Conservation (phyloP, 2,113 vertebrate genomes). For the Pongo abelii region DNA sequence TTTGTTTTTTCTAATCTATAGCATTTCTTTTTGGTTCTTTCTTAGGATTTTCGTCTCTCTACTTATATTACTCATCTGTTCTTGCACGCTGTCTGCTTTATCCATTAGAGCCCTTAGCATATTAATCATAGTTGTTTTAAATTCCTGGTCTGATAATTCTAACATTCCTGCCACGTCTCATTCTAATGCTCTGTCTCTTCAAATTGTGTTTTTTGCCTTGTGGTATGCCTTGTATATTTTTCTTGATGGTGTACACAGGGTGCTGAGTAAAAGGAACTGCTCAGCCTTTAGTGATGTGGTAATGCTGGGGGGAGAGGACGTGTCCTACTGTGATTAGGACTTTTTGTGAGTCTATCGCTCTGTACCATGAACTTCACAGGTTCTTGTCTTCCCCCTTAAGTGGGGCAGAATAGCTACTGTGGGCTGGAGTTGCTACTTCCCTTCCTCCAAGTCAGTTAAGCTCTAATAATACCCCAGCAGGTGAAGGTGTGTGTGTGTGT, state of each 20-base stretch:
- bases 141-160: background rate
- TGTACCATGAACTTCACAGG: background rate
- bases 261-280: background rate
- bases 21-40: background rate
- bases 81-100: background rate
- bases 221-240: background rate
- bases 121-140: background rate
- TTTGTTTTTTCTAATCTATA: background rate
- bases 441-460: background rate
- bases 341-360: background rate
- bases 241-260: too few relatives aligned
- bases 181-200: background rate
- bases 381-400: background rate
- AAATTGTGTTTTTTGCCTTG: background rate
- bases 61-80: background rate
- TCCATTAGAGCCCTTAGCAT: background rate
- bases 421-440: background rate
- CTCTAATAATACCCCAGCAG: too few relatives aligned
- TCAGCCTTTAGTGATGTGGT: background rate
- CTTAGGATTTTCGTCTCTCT: background rate
- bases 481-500: too few relatives aligned
- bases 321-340: background rate
- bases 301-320: rapidly evolving
- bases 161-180: background rate
- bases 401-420: background rate